Percentiles rank a stretch among this genome's conserved stretches.
These are phyloP conservation scores for Ceyx cyanopectus DNA, from an alignment of 2,113 vertebrate genomes.

Conservation along the genomic window DNA sequence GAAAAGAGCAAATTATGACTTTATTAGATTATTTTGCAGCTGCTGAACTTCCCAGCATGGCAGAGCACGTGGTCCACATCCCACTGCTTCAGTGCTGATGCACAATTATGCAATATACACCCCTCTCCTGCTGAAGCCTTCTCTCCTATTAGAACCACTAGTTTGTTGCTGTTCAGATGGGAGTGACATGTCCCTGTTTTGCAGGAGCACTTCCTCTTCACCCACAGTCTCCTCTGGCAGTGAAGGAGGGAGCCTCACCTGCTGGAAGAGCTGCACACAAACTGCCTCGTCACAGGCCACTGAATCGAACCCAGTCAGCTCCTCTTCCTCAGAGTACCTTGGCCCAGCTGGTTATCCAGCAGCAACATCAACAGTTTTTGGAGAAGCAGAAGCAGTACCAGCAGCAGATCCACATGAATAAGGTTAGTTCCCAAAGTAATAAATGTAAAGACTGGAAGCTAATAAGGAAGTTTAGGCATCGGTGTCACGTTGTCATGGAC, in stretches of 20 bases:
- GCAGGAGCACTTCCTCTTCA: slow-evolving; percentile 86
- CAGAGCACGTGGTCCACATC: neutral
- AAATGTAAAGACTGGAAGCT: neutral
- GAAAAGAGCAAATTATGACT: slow-evolving; percentile 52
- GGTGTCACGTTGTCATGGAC: neutral
- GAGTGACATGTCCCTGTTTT: slow-evolving; percentile 69
- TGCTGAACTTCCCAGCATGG: slow-evolving; percentile 12
- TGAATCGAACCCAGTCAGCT: slow-evolving; percentile 96
- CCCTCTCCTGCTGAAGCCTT: neutral
- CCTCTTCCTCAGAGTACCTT: slow-evolving; percentile 95
- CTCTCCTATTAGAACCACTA: neutral
- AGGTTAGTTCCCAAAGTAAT: slow-evolving; percentile 80
- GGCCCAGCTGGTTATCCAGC: slow-evolving; percentile 97
- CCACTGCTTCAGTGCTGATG: neutral
- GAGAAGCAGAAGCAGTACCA: slow-evolving; percentile 98
- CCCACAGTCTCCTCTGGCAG: slow-evolving; percentile 89
- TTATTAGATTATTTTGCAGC: slow-evolving; percentile 54
- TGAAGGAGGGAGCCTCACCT: slow-evolving; percentile 87
- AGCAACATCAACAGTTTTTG: slow-evolving; percentile 97
- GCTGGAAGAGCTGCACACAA: slow-evolving; percentile 85
- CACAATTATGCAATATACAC: neutral
- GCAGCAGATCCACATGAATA: slow-evolving; percentile 97
- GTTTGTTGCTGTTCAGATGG: neutral
- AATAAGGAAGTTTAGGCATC: neutral
- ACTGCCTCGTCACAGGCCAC: slow-evolving; percentile 92